Percentiles rank a stretch among this genome's conserved stretches.
phyloP scores from a whole-genome alignment of 2,888 invertebrate species.

The Salticus scenicus region DNA sequence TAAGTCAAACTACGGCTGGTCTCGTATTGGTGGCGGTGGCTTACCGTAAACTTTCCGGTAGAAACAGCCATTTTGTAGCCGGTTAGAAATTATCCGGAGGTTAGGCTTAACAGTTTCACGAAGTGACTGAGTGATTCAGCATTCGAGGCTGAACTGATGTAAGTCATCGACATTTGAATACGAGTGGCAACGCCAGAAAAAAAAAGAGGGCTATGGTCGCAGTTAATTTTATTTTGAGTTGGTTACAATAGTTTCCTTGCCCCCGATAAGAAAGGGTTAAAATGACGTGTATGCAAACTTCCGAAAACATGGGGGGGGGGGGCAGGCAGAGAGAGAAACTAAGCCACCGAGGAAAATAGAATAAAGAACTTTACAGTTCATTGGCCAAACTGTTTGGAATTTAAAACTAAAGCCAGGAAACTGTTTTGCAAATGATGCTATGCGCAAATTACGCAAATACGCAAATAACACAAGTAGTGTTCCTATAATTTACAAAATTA shows the following conservation, averaged over 20 bases:
- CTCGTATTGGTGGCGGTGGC: background rate
- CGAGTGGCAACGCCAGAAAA: background rate
- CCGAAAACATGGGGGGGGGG: background rate
- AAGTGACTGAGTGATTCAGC: background rate
- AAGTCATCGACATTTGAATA: slow-evolving; percentile 9
- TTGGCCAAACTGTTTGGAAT: slow-evolving; percentile 1
- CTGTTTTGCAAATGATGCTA: background rate
- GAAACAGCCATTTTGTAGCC: background rate
- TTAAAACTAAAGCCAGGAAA: background rate
- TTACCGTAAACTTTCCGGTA: background rate
- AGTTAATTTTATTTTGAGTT: background rate
- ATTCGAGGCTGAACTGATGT: background rate
- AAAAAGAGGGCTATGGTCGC: background rate
- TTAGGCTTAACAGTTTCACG: background rate
- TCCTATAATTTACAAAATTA: too few species aligned
- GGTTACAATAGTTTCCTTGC: background rate
- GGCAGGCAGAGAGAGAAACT: too few species aligned
- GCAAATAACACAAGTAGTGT: too few species aligned
- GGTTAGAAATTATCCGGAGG: background rate
- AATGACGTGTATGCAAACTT: background rate
- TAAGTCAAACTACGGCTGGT: background rate
- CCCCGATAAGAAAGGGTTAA: background rate
- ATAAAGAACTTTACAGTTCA: background rate
- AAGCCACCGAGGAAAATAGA: too few species aligned
- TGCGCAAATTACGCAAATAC: too few species aligned